A percentile compares a stretch with the other conserved stretches of the same genome.
phyloP scores from a whole-genome alignment of 2,113 vertebrate genomes.

The Anguilla rostrata region DNA sequence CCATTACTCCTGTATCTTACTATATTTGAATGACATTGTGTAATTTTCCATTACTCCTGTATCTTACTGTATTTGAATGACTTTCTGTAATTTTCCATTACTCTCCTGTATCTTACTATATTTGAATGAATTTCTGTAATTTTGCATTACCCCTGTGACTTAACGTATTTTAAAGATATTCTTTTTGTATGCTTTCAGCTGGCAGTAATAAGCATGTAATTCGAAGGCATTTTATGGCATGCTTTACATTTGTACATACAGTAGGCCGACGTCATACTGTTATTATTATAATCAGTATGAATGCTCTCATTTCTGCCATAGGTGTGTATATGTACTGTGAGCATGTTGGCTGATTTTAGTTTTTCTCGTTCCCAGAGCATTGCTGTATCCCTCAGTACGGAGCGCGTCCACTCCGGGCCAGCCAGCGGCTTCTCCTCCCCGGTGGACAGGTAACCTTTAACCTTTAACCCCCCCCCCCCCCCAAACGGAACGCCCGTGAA shows the following conservation, averaged over 20 bases:
- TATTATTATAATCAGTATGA: neutral
- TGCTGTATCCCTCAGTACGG: conserved; percentile 69
- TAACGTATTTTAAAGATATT: too few species aligned
- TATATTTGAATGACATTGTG: neutral
- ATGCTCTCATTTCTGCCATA: neutral
- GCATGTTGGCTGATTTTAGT: neutral
- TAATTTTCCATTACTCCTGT: neutral
- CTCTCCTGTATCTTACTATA: neutral
- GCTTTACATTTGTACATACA: neutral
- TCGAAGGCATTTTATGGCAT: neutral
- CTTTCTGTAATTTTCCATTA: neutral
- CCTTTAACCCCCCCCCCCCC: neutral
- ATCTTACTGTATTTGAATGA: neutral
- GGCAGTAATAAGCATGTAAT: neutral
- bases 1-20: neutral
- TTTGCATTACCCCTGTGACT: too few species aligned
- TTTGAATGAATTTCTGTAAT: neutral
- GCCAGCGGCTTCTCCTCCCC: conserved; percentile 81
- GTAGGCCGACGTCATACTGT: neutral
- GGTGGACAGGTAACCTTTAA: conserved; percentile 78
- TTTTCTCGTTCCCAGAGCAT: conserved; percentile 69
- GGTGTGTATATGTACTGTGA: neutral
- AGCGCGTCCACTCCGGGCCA: conserved; percentile 55
- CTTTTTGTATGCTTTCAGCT: neutral
- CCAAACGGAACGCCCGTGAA: conserved; percentile 3